Conservation (phyloP, 2,888 invertebrate species). For the Xylota sylvarum region DNA sequence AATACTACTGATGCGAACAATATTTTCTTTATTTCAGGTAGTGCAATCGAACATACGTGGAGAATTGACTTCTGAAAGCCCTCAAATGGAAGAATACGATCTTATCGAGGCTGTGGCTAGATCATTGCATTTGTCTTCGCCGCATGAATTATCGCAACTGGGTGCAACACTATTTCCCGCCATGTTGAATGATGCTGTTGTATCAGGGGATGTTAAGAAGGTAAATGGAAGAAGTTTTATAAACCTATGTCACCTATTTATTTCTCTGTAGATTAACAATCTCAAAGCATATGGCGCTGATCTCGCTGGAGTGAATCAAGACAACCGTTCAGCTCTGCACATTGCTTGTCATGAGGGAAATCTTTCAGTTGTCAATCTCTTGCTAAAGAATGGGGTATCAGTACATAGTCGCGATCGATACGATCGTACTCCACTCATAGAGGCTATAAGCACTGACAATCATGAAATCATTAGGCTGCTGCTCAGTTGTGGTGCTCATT, state of each 20-base stretch:
- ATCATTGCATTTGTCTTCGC: constrained; percentile 86
- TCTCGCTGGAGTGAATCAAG: constrained; percentile 90
- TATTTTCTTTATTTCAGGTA: constrained; percentile 86
- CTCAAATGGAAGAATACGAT: constrained; percentile 85
- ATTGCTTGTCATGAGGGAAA: constrained; percentile 91
- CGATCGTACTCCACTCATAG: constrained; percentile 90
- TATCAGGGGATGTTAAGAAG: constrained; percentile 86
- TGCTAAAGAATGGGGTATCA: constrained; percentile 92
- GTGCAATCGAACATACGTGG: constrained; percentile 92
- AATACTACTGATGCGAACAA: neutral
- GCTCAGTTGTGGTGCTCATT: constrained; percentile 90
- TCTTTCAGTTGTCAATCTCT: constrained; percentile 88
- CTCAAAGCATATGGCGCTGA: constrained; percentile 88
- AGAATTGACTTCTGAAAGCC: constrained; percentile 88
- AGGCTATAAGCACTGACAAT: constrained; percentile 89
- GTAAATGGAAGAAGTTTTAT: constrained; percentile 80
- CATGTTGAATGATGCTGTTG: constrained; percentile 88
- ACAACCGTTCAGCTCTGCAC: constrained; percentile 92
- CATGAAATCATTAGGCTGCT: constrained; percentile 88
- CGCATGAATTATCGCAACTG: constrained; percentile 86
- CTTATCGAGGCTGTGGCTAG: constrained; percentile 87
- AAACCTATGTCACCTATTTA: neutral
- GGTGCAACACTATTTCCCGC: constrained; percentile 89
- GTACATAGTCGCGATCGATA: constrained; percentile 91
- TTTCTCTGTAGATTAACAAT: constrained; percentile 80